Conservation (phyloP, 2,797 vertebrate species). For the Dipus sagitta region DNA sequence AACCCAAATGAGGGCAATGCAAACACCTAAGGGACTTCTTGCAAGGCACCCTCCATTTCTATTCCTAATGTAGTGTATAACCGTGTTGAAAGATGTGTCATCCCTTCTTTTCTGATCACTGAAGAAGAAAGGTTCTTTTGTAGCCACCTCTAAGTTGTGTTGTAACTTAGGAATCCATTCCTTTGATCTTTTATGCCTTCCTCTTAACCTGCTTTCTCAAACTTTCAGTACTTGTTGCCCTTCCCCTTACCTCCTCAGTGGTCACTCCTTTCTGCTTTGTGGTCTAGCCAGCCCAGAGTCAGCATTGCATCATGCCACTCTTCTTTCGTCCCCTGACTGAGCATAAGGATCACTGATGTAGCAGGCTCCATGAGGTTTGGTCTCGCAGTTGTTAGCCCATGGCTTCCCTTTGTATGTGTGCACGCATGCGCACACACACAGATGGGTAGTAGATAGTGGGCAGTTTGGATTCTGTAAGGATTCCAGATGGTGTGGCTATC, state of each 20-base stretch:
- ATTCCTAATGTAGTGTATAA: neutral
- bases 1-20: neutral
- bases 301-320: neutral
- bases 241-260: neutral
- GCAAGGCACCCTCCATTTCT: neutral
- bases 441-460: neutral
- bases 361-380: neutral
- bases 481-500: neutral
- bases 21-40: neutral
- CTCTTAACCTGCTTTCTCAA: conserved; percentile 8
- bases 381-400: neutral
- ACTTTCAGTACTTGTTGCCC: neutral
- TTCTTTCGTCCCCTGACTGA: conserved; percentile 65
- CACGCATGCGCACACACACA: neutral
- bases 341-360: neutral
- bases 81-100: neutral
- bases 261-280: neutral
- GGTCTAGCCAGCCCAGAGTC: neutral
- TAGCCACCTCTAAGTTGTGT: neutral
- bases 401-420: too few species aligned
- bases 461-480: conserved; percentile 31
- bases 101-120: conserved; percentile 2
- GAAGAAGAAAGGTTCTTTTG: neutral
- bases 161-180: neutral
- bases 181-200: neutral